Conservation (phyloP, 2,888 invertebrate genomes). For the Tribolium freemani region DNA sequence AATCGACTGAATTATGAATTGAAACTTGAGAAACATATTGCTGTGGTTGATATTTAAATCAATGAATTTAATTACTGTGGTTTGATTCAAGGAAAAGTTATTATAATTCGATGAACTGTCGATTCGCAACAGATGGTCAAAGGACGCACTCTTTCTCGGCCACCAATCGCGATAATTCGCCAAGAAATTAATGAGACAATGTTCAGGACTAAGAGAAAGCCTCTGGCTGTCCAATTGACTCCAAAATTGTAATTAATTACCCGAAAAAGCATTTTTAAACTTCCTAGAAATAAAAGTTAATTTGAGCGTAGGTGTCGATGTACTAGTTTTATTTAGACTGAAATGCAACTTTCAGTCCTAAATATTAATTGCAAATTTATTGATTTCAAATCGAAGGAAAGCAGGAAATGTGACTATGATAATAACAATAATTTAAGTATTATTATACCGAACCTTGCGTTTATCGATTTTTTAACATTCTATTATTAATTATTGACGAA, state of each 20-base stretch:
- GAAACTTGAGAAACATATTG: constrained; percentile 37
- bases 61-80: constrained; percentile 34
- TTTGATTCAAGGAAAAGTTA: constrained; percentile 15
- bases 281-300: no score
- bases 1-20: constrained; percentile 41
- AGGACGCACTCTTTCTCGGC: not conserved
- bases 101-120: constrained; percentile 28
- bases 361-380: not conserved
- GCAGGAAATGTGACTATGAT: constrained; percentile 10
- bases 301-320: no score
- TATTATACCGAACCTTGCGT: not conserved
- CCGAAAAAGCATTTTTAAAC: no score
- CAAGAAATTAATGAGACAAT: no score
- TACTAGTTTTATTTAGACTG: not conserved
- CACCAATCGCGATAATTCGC: no score
- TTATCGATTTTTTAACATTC: not conserved
- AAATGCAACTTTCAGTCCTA: not conserved
- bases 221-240: no score
- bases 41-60: constrained; percentile 40
- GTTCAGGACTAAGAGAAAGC: no score
- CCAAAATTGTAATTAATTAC: no score
- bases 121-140: constrained; percentile 20
- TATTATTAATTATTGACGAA: not conserved
- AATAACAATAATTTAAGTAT: not conserved
- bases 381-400: constrained; percentile 15